Base-by-base conservation (phyloP, 2,888 invertebrate genomes). In the Gnatocerus cornutus region DNA sequence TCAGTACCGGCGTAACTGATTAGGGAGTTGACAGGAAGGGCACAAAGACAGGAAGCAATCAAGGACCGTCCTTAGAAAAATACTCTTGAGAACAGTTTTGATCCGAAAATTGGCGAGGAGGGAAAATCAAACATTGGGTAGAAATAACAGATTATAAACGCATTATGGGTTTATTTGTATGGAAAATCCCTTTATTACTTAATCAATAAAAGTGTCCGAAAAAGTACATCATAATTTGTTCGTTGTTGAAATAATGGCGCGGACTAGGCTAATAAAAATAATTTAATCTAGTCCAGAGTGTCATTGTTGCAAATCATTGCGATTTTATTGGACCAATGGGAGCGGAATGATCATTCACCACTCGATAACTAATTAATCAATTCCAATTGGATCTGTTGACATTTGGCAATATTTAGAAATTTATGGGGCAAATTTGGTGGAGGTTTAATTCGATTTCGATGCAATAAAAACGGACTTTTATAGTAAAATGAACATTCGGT, bases 151-250 rank as follows among this genome's bases (percentile, higher is more conserved):
- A 21, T 21, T 21, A 21, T 21, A 3, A 21, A 21, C 21, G 21
- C 21, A n/a, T n/a, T n/a, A n/a, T n/a, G n/a, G n/a, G n/a, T n/a
- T n/a, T n/a, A n/a, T n/a, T n/a, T n/a, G 10, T 8, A 6, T 39
- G 55, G 13, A 16, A 55, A 55, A 39, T 39, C 37, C 55, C 55
- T 55, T 55, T 39, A 55, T 55, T 55, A 39, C 39, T 14, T 39
- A 55, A 55, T 55, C 55, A 14, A 55, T 55, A 16, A 39, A 37
- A 14, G 14, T 39, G 16, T 39, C 14, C 16, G 4, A 21, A 21
- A 21, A 21, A 1, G 21, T 21, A 21, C 2, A 21, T 37, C 9
- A 37, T 7, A 37, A 2, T 37, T 37, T 37, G n/a, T n/a, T 37
- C n/a, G n/a, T n/a, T n/a, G n/a, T n/a, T n/a, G n/a, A 39, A 39